A percentile compares a stretch with the other conserved stretches of the same genome.
Conservation (phyloP, 2,797 vertebrate species). For the Pteronotus mesoamericanus region DNA sequence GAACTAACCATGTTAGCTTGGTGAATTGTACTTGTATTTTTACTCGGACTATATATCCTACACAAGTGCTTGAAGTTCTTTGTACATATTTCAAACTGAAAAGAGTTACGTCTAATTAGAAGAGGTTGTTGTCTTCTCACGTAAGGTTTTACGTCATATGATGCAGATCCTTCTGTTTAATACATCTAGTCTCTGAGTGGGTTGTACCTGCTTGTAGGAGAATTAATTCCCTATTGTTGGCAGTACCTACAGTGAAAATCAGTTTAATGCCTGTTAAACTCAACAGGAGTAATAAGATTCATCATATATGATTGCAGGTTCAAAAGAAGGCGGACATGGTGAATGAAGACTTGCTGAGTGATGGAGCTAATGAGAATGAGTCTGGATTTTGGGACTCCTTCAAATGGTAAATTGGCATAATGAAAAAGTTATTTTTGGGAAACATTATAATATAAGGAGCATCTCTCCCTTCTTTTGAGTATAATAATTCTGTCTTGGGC, state of each 20-base stretch:
- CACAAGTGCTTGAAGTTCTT: neutral
- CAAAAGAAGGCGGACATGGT: constrained; percentile 97
- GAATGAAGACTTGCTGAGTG: constrained; percentile 95
- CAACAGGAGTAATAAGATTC: neutral
- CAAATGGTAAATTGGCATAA: constrained; percentile 85
- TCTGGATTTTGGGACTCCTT: constrained; percentile 97
- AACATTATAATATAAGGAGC: neutral
- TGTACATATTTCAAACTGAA: neutral
- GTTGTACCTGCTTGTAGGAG: neutral
- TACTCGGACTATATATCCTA: neutral
- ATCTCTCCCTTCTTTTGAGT: neutral
- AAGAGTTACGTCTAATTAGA: neutral
- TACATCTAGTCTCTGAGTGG: no score
- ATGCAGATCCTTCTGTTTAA: neutral
- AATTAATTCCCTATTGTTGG: neutral
- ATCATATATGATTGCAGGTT: constrained; percentile 83
- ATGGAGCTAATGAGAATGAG: constrained; percentile 89
- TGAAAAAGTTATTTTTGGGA: neutral
- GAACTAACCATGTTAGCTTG: neutral
- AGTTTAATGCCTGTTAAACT: neutral
- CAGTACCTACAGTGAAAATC: neutral
- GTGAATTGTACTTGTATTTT: neutral
- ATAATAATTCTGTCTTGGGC: neutral
- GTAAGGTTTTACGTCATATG: neutral
- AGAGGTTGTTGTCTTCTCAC: neutral